phyloP scores from a whole-genome alignment of 1,140 invertebrate genomes.

The Eufriesea mexicana region DNA sequence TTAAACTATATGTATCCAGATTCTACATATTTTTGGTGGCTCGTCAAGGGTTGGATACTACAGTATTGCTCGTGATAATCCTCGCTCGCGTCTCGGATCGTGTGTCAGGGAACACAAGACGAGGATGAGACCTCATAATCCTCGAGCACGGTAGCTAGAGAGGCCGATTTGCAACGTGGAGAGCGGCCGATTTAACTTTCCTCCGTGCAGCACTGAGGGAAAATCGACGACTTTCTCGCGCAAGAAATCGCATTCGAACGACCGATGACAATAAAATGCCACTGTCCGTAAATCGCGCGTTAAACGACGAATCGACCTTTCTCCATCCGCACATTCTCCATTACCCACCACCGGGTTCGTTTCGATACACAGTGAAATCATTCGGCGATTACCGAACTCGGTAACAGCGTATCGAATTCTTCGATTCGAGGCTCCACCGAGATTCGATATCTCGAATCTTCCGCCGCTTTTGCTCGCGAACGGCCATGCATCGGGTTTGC shows the following conservation, averaged over 20 bases:
- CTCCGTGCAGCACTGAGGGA: neutral
- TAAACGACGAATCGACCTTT: constrained; percentile 29
- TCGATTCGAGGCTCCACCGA: neutral
- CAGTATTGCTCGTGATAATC: constrained; percentile 26
- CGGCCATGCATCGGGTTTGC: too few relatives aligned
- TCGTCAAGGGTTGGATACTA: too few relatives aligned
- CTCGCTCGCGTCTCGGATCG: constrained; percentile 62
- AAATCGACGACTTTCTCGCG: constrained; percentile 56
- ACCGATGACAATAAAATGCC: constrained; percentile 39
- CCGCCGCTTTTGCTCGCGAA: too few relatives aligned
- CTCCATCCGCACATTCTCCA: neutral
- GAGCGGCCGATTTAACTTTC: constrained; percentile 53
- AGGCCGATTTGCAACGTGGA: constrained; percentile 26
- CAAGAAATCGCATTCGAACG: constrained; percentile 44
- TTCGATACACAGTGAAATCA: constrained; percentile 1
- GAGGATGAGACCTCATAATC: constrained; percentile 58
- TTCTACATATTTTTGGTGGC: too few relatives aligned
- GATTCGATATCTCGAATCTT: too few relatives aligned
- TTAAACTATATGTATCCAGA: too few relatives aligned
- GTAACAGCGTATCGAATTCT: neutral
- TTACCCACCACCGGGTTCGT: constrained; percentile 14
- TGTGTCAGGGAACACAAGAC: constrained; percentile 75
- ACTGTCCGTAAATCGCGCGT: constrained; percentile 38
- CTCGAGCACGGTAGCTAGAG: constrained; percentile 16
- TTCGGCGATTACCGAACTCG: neutral